Evolutionary conservation across 2,888 invertebrate species (phyloP).

Genomic region (Rhaphigaster nebulosa): DNA sequence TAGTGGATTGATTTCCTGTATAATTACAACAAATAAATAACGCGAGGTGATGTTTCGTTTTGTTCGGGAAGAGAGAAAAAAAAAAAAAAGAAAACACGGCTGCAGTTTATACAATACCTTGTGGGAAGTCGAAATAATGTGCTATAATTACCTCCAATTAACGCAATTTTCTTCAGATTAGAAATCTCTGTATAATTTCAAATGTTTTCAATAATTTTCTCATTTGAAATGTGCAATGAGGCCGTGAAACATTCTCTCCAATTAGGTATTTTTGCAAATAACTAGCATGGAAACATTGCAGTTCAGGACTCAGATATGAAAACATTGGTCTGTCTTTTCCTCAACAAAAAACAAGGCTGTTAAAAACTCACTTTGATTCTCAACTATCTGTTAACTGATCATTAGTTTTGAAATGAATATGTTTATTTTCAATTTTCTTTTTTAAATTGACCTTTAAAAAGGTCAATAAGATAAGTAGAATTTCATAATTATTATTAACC

Average conservation of each 20-base stretch:
- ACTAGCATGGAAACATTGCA: neutral
- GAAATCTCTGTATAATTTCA: neutral
- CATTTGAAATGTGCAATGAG: neutral
- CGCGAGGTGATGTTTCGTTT: neutral
- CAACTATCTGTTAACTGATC: too few relatives aligned
- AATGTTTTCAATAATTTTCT: neutral
- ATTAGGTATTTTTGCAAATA: neutral
- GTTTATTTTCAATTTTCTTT: too few relatives aligned
- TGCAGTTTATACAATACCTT: neutral
- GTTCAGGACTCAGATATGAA: too few relatives aligned
- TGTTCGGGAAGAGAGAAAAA: neutral
- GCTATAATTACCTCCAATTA: neutral
- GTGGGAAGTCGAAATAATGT: neutral
- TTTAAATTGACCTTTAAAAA: too few relatives aligned
- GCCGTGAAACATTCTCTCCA: neutral
- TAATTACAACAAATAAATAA: slow-evolving; percentile 27
- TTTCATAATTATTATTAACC: too few relatives aligned
- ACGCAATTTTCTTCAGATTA: neutral
- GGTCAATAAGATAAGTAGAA: too few relatives aligned
- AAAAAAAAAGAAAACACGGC: neutral
- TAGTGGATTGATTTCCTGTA: slow-evolving; percentile 12
- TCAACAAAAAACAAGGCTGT: too few relatives aligned
- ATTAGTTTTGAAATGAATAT: too few relatives aligned
- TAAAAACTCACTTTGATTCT: too few relatives aligned
- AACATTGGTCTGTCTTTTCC: too few relatives aligned